Evolutionary conservation across 2,113 vertebrate genomes (phyloP), one percentile per base, ranked within the genome.

Genomic region (Trematocara macrostoma): DNA sequence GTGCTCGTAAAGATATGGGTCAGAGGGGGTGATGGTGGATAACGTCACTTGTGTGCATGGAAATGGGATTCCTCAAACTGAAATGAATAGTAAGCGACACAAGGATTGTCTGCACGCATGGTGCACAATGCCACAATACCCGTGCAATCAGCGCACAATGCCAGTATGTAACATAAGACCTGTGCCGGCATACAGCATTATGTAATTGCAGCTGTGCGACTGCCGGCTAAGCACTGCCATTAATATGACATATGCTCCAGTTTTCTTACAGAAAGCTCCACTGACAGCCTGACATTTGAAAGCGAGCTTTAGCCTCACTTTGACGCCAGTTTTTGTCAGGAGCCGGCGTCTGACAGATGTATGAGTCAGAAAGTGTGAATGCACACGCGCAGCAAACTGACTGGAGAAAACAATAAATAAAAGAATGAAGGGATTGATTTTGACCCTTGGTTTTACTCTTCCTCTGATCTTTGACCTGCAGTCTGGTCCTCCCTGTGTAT

Each of bases 201-300:
- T 92, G 92, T 91, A 94, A 95, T 49, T 51, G 52, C 90, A 87
- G 91, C 89, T 89, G 92, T 61, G 18, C 20, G 16, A 79, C 90
- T 89, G 90, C 82, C 85, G 8, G 59, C 12, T 3, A 67, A 31
- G 74, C 47, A 5, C 87, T 82, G 81, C 83, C 89, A 78, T 89
- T 89, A 84, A 51, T 76, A 85, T 90, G 85, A 91, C 81, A 84
- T 8, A 12, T 18, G 71, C 86, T 55, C 74, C 4, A 47, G 26
- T 59, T 85, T 86, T 91, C 86, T 94, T 93, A 85, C 91, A 47
- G 11, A 79, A 81, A 90, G 82, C 52, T 52, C 42, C 51, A 56
- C 81, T 42, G 51, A 40, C 7, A 26, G 55, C 7, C 64, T 87
- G 38, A 88, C 11, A 35, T 76, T 29, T 57, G 55, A 76, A 31